phyloP scores from a whole-genome alignment of 2,888 invertebrate genomes.

The Diogma glabrata region DNA sequence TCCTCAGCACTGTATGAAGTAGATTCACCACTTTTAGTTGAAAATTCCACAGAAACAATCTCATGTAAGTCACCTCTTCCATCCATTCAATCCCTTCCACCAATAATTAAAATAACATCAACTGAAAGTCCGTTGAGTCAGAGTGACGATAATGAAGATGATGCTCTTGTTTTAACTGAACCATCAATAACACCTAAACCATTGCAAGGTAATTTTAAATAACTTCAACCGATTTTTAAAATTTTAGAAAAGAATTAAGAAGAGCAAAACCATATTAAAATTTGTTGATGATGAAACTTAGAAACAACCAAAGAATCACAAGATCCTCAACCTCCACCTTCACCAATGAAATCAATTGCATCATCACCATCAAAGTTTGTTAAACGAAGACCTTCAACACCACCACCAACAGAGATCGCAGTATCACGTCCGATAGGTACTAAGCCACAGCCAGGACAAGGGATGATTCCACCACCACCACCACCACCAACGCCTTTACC shows the following conservation, averaged over 20 bases:
- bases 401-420: constrained; percentile 20
- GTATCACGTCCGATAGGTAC: constrained; percentile 39
- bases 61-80: constrained; percentile 6
- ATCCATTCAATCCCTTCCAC: constrained; percentile 7
- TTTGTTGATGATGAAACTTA: too few relatives aligned
- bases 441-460: constrained; percentile 38
- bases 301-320: constrained; percentile 6
- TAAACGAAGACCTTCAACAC: constrained; percentile 34
- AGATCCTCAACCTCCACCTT: constrained; percentile 10
- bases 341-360: background rate
- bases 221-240: background rate
- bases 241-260: constrained; percentile 8
- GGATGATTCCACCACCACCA: constrained; percentile 35
- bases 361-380: constrained; percentile 37
- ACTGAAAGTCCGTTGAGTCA: constrained; percentile 1
- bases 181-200: background rate
- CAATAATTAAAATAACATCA: constrained; percentile 12
- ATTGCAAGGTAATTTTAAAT: background rate
- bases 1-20: background rate
- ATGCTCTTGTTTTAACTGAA: background rate
- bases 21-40: constrained; percentile 6
- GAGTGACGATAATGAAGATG: background rate
- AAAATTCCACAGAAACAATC: constrained; percentile 2
- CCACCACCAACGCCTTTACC: too few relatives aligned
- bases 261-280: too few relatives aligned